Percentiles rank a stretch among this genome's conserved stretches.
Evolutionary conservation across 1,140 invertebrate species (phyloP).

Genomic region (Ditylenchus dipsaci): DNA sequence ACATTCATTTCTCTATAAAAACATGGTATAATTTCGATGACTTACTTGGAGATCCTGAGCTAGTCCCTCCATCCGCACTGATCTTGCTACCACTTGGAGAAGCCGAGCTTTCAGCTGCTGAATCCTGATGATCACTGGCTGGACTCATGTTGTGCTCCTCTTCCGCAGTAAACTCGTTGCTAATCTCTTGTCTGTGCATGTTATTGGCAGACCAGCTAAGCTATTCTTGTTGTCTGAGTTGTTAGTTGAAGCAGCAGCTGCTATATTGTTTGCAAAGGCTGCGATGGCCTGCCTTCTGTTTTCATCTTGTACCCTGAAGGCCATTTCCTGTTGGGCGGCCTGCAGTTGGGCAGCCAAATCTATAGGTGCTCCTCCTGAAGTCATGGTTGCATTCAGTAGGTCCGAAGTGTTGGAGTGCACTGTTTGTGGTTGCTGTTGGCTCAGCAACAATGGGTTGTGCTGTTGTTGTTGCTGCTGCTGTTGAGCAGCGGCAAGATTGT

Average conservation of each 20-base stretch:
- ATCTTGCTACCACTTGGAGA: constrained; percentile 13
- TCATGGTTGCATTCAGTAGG: constrained; percentile 1
- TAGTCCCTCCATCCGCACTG: not conserved
- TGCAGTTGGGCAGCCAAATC: constrained; percentile 7
- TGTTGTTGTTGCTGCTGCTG: constrained; percentile 13
- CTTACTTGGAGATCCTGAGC: constrained; percentile 11
- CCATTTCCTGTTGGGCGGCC: not conserved
- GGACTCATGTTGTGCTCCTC: constrained; percentile 1
- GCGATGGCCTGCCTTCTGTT: constrained; percentile 25
- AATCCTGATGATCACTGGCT: constrained; percentile 28
- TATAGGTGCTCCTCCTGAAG: not conserved
- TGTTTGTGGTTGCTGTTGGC: constrained; percentile 12
- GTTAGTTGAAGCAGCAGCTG: constrained; percentile 14
- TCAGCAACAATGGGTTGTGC: constrained; percentile 16
- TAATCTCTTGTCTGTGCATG: not conserved
- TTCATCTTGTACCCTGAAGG: not conserved
- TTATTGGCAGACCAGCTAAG: not conserved
- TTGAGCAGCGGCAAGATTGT: constrained; percentile 16
- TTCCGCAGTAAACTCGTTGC: not conserved
- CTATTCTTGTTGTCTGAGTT: not conserved
- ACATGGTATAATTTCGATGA: too few relatives aligned
- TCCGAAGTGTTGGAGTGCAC: not conserved
- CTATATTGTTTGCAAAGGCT: constrained; percentile 41
- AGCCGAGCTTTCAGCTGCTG: constrained; percentile 22
- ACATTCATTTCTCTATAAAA: too few relatives aligned